Base-by-base conservation (phyloP, 2,888 invertebrate species). In the Pachymerium ferrugineum region DNA sequence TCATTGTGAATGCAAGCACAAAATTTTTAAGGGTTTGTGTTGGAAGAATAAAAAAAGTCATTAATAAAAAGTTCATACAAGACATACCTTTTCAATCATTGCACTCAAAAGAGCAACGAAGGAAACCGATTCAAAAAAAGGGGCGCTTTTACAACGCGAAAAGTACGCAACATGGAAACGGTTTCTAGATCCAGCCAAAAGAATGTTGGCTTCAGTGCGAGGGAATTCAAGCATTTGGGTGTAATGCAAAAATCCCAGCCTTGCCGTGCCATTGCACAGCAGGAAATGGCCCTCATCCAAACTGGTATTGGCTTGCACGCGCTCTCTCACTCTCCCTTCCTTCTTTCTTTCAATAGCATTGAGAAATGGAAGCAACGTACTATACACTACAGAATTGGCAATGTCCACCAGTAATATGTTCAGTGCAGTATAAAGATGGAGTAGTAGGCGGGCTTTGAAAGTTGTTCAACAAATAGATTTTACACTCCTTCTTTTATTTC, bases 231-330 rank as follows among this genome's bases (percentile, higher is more conserved):
- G 62, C 62, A 62, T 62, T 62, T 22, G 62, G 62, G 62, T 62
- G 62, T 62, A 62, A 62, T 62, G 62, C 62, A 62, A 62, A 62
- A 62, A 62, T 62, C 62, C 62, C 62, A 62, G 62, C 62, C 62
- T 62, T 62, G 62, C 62, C 62, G 28, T 62, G 62, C 62, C 62
- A 62, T 62, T 62, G 62, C 62, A 62, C 62, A 62, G 62, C 62
- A 62, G 62, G 62, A 62, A 62, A 62, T 62, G 62, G 62, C 62
- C 62, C 62, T 62, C 62, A 62, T 62, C 62, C 62, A 62, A 62
- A 62, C 62, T 62, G 62, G 62, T 28, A 62, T 62, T 62, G 62
- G 62, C 62, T 62, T 62, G 62, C 62, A 28, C 62, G 25, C 62
- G 10, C 62, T 62, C 28, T 28, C 62, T 62, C 62, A 28, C 62